A percentile compares a stretch with the other conserved stretches of the same genome.
Evolutionary conservation across 2,113 vertebrate genomes (phyloP).

Genomic region (Mormoops blainvillei): DNA sequence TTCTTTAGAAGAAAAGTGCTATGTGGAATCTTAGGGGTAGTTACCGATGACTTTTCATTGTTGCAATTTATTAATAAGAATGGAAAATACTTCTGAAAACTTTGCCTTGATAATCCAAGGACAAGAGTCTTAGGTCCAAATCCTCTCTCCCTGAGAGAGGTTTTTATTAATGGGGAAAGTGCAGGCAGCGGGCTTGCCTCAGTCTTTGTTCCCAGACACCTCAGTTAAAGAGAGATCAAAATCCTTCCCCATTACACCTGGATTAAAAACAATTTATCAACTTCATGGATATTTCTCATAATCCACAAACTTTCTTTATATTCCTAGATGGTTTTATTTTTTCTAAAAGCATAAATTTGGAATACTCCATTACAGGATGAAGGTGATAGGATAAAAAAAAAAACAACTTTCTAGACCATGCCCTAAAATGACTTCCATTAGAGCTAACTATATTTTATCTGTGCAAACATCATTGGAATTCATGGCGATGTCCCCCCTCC

Average conservation of each 20-base stretch:
- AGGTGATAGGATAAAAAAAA: not conserved
- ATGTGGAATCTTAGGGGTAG: not conserved
- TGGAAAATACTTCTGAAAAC: not conserved
- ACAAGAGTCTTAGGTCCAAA: conserved; percentile 14
- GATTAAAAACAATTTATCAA: conserved; percentile 36
- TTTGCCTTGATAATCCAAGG: conserved; percentile 18
- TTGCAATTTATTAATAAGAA: conserved; percentile 28
- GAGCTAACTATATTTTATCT: not conserved
- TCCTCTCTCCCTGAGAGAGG: not conserved
- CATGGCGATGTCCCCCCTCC: not conserved
- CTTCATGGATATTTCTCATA: not conserved
- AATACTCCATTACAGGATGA: not conserved
- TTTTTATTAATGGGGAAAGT: conserved; percentile 40
- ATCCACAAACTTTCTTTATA: conserved; percentile 25
- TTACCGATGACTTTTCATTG: not conserved
- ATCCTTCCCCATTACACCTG: conserved; percentile 23
- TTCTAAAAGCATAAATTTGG: conserved; percentile 3
- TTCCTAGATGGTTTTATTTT: conserved; percentile 42
- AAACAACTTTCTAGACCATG: not conserved
- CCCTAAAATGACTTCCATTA: not conserved
- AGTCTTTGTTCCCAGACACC: conserved; percentile 9
- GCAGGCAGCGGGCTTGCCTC: not conserved
- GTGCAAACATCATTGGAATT: not conserved
- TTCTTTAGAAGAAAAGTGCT: not conserved
- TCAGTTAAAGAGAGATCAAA: conserved; percentile 42